Conservation (phyloP, 1,140 invertebrate genomes). For the Drosophila parabipectinata region DNA sequence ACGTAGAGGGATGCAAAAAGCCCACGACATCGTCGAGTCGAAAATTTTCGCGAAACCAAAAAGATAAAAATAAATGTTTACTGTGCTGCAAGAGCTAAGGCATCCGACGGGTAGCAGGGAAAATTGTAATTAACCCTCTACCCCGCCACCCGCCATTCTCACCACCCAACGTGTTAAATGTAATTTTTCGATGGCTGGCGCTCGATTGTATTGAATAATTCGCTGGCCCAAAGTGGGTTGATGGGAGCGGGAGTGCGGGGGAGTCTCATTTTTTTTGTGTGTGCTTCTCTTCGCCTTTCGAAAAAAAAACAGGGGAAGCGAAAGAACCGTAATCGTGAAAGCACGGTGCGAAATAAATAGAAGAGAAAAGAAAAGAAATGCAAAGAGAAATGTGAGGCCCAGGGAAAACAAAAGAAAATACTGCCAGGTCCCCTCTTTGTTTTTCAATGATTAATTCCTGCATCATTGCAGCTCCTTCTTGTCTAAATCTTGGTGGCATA, state of each 20-base stretch:
- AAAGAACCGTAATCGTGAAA: slow-evolving; percentile 74
- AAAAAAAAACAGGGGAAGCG: slow-evolving; percentile 34
- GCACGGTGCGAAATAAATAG: slow-evolving; percentile 39
- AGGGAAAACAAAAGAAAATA: slow-evolving; percentile 37
- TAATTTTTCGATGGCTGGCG: slow-evolving; percentile 49
- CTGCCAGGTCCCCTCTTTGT: slow-evolving; percentile 6
- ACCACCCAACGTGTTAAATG: slow-evolving; percentile 28
- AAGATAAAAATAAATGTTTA: slow-evolving; percentile 82
- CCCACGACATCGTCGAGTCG: slow-evolving; percentile 78
- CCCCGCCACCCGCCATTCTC: slow-evolving; percentile 7
- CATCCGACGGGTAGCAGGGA: slow-evolving; percentile 23
- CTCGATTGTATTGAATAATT: slow-evolving; percentile 75
- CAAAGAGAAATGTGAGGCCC: slow-evolving; percentile 37
- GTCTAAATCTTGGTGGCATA: slow-evolving; percentile 21
- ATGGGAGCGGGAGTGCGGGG: slow-evolving; percentile 12
- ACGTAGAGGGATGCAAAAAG: slow-evolving; percentile 56
- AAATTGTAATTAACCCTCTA: slow-evolving; percentile 45
- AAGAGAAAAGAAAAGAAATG: slow-evolving; percentile 34
- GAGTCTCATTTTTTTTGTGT: slow-evolving; percentile 46
- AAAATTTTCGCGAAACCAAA: slow-evolving; percentile 78
- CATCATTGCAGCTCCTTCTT: slow-evolving; percentile 23
- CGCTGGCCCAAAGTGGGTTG: slow-evolving; percentile 37
- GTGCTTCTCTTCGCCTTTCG: slow-evolving; percentile 62
- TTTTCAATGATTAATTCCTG: slow-evolving; percentile 5
- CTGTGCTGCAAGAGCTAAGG: slow-evolving; percentile 51